phyloP scores from a whole-genome alignment of 1,140 invertebrate species.

The Wiebesia pumilae region DNA sequence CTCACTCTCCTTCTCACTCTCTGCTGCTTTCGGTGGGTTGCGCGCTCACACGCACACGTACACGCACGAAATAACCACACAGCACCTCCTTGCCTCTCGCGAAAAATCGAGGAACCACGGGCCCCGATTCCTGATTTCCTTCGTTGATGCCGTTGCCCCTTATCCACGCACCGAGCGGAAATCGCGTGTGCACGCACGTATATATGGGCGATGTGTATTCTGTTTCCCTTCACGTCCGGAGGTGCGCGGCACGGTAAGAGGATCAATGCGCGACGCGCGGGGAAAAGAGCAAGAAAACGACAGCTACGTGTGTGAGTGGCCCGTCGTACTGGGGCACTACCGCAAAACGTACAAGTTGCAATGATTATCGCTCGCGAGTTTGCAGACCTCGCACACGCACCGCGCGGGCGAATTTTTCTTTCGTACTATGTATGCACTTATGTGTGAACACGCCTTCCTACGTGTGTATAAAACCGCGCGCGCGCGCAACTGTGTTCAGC shows the following conservation, averaged over 20 bases:
- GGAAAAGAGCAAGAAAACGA: neutral
- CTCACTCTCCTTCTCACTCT: neutral
- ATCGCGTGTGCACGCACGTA: neutral
- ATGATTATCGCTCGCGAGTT: neutral
- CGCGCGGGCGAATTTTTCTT: constrained; percentile 17
- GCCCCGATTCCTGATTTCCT: neutral
- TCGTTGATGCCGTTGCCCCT: neutral
- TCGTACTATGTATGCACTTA: neutral
- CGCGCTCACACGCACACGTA: neutral
- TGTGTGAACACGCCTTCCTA: neutral
- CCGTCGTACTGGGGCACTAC: neutral
- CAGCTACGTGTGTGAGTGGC: neutral
- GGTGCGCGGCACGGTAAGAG: constrained; percentile 14
- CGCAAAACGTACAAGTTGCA: neutral
- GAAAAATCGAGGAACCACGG: neutral
- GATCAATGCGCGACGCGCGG: constrained; percentile 31
- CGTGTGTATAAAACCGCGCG: neutral
- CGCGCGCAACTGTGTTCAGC: neutral
- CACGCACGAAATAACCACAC: neutral
- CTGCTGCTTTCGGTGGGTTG: constrained; percentile 24
- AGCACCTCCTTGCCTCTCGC: neutral
- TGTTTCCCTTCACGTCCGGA: constrained; percentile 8
- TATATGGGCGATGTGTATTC: neutral
- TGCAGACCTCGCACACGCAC: neutral
- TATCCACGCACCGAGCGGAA: neutral